Evolutionary conservation across 2,113 vertebrate species (phyloP).

Genomic region (Chaetorhynchus papuensis): DNA sequence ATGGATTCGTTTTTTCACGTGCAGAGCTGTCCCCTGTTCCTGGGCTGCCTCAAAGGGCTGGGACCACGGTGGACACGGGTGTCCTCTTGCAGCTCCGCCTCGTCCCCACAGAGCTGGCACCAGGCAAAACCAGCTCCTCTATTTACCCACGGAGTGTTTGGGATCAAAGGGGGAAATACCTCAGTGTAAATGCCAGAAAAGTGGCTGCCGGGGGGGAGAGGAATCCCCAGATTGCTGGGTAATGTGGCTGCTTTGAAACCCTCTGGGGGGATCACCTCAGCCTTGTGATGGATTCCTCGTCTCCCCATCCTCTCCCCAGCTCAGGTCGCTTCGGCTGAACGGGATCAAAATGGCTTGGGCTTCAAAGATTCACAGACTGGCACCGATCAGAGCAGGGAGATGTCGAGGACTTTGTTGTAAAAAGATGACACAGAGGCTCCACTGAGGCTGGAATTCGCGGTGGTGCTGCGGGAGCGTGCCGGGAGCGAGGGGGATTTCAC

Average conservation of each 20-base stretch:
- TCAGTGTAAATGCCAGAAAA: background rate
- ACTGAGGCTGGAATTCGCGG: background rate
- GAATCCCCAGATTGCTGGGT: background rate
- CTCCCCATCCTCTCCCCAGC: background rate
- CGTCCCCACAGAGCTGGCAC: background rate
- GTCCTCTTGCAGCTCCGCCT: background rate
- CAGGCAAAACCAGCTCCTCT: background rate
- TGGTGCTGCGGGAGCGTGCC: background rate
- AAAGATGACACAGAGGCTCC: background rate
- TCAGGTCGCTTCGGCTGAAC: background rate
- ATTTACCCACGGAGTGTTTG: background rate
- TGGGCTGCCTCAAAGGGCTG: background rate
- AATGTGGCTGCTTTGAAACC: background rate
- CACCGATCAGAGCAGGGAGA: background rate
- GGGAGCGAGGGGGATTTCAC: background rate
- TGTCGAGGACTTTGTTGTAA: background rate
- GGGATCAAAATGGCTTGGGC: background rate
- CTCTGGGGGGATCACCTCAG: background rate
- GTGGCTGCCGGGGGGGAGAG: background rate
- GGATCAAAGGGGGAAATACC: background rate
- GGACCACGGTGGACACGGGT: background rate
- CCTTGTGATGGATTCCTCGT: accelerated
- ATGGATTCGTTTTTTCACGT: background rate
- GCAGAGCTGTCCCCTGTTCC: background rate
- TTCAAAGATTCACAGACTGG: background rate